Evolutionary conservation across 1,140 invertebrate genomes (phyloP).

Genomic region (Drosophila elegans): DNA sequence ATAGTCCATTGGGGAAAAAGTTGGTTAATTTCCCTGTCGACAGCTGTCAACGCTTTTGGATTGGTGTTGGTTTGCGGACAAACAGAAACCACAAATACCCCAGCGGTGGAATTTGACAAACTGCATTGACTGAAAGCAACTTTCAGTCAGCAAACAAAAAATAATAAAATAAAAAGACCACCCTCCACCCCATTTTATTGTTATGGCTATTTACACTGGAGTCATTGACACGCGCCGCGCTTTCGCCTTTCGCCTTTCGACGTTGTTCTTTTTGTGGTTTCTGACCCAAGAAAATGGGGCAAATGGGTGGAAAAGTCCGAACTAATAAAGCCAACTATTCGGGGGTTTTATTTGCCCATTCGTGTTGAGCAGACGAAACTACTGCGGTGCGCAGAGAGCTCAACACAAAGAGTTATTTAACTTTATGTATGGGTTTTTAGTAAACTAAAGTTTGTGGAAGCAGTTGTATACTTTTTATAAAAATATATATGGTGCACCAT

Average conservation of each 20-base stretch:
- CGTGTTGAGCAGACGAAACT: background rate
- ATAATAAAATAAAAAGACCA: conserved; percentile 2
- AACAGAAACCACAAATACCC: conserved; percentile 16
- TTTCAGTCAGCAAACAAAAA: conserved; percentile 1
- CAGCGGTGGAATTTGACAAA: conserved; percentile 28
- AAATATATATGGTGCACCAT: too few species aligned
- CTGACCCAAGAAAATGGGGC: conserved; percentile 7
- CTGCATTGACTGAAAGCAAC: conserved; percentile 7
- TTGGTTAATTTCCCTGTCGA: conserved; percentile 18
- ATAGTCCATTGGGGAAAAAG: conserved; percentile 18
- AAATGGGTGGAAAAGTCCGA: conserved; percentile 10
- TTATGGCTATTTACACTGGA: conserved; percentile 33
- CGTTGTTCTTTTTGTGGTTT: conserved; percentile 11
- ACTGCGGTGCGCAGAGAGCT: background rate
- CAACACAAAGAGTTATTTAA: conserved; percentile 5
- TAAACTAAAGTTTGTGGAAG: background rate
- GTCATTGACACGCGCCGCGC: conserved; percentile 33
- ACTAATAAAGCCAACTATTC: conserved; percentile 12
- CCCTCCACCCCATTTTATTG: conserved; percentile 15
- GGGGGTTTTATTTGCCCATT: conserved; percentile 8
- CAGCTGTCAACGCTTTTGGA: conserved; percentile 12
- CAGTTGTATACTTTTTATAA: too few species aligned
- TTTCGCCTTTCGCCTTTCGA: conserved; percentile 3
- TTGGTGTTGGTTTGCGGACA: conserved; percentile 2
- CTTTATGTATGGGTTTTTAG: conserved; percentile 1